Conservation (phyloP, 2,888 invertebrate genomes). For the Sthenelais limicola region DNA sequence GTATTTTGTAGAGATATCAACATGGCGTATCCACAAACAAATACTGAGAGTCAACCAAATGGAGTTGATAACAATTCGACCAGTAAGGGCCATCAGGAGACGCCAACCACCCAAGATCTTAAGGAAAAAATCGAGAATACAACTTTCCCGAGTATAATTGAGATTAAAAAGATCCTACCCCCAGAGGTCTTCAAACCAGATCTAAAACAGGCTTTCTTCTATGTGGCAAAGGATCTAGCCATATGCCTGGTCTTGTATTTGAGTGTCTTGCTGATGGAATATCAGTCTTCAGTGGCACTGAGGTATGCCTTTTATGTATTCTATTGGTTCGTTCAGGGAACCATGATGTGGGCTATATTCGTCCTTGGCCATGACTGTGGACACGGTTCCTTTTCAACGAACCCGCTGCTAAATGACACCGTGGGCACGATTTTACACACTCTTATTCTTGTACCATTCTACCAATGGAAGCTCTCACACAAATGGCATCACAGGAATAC, state of each 20-base stretch:
- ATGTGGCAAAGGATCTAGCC: slow-evolving; percentile 59
- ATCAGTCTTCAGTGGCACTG: slow-evolving; percentile 38
- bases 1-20: no score
- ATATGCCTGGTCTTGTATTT: slow-evolving; percentile 53
- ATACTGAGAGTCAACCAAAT: no score
- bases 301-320: slow-evolving; percentile 50
- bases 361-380: slow-evolving; percentile 69
- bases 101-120: no score
- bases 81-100: no score
- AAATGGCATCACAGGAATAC: slow-evolving; percentile 66
- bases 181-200: slow-evolving; percentile 60
- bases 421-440: slow-evolving; percentile 64
- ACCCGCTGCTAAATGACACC: slow-evolving; percentile 60
- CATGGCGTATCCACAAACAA: no score
- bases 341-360: slow-evolving; percentile 64
- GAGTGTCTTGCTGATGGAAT: slow-evolving; percentile 44
- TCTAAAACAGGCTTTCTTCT: slow-evolving; percentile 59
- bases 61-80: no score
- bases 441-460: slow-evolving; percentile 64
- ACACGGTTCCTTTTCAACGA: slow-evolving; percentile 65
- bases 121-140: no score
- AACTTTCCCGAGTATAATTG: slow-evolving; percentile 62
- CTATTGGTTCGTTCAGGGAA: slow-evolving; percentile 66
- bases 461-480: slow-evolving; percentile 68
- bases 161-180: slow-evolving; percentile 64